Conservation (phyloP, 2,797 vertebrate species). For the Odontamblyopus rebecca region DNA sequence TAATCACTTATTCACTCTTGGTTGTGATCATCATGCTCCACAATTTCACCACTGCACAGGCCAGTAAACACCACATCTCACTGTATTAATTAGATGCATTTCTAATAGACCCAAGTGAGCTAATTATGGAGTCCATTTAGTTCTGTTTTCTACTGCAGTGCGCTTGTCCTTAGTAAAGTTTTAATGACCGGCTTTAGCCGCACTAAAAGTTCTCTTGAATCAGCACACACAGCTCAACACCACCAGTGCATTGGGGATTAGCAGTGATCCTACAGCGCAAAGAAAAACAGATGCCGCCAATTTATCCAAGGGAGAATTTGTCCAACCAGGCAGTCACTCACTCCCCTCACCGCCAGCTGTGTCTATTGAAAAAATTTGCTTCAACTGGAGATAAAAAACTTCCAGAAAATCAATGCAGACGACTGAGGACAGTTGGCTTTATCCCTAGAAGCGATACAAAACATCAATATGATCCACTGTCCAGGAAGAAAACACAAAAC, state of each 20-base stretch:
- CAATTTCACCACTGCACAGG: neutral
- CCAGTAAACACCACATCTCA: conserved; percentile 10
- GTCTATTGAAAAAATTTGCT: conserved; percentile 21
- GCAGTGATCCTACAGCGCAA: conserved; percentile 40
- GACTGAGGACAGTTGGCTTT: conserved; percentile 24
- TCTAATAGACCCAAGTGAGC: conserved; percentile 8
- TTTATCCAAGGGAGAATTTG: conserved; percentile 45
- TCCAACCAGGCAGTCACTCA: conserved; percentile 38
- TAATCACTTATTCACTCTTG: neutral
- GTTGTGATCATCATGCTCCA: neutral
- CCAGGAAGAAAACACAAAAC: conserved; percentile 19
- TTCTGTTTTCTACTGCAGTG: neutral
- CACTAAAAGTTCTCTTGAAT: conserved; percentile 22
- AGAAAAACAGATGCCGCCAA: conserved; percentile 57
- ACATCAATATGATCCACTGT: conserved; percentile 26
- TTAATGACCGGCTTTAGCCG: conserved; percentile 12
- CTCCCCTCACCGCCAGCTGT: conserved; percentile 15
- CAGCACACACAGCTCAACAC: conserved; percentile 33
- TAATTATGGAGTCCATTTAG: conserved; percentile 1
- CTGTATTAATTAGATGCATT: conserved; percentile 4
- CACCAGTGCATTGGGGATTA: conserved; percentile 49
- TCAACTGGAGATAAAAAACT: conserved; percentile 10
- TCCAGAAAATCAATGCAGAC: conserved; percentile 30
- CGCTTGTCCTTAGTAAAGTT: neutral
- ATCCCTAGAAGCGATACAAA: conserved; percentile 20